These are phyloP conservation scores for Ornithorhynchus anatinus DNA, from an alignment of 2,113 vertebrate species.

Conservation along the genomic window DNA sequence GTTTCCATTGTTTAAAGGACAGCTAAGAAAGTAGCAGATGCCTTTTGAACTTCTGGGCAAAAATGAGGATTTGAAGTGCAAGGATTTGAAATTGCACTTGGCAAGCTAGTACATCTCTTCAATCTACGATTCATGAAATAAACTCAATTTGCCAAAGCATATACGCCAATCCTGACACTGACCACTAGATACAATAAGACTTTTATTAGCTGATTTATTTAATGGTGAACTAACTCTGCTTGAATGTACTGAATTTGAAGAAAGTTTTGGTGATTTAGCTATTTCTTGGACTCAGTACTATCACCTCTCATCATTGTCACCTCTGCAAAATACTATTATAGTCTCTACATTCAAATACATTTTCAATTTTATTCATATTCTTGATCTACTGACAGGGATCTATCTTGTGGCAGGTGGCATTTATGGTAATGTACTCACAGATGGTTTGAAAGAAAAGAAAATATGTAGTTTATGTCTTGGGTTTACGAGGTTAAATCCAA, in stretches of 20 bases:
- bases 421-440: constrained; percentile 54
- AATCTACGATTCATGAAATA: constrained; percentile 15
- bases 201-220: constrained; percentile 24
- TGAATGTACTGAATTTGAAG: constrained; percentile 36
- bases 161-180: too few relatives aligned
- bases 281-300: background rate
- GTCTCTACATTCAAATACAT: constrained; percentile 27
- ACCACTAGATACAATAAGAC: background rate
- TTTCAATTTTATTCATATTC: constrained; percentile 45
- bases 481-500: constrained; percentile 60
- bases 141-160: constrained; percentile 9
- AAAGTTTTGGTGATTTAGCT: constrained; percentile 31
- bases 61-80: constrained; percentile 9
- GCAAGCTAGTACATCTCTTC: constrained; percentile 5
- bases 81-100: constrained; percentile 16
- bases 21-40: constrained; percentile 15
- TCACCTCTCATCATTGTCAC: constrained; percentile 32
- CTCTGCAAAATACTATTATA: constrained; percentile 23
- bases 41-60: constrained; percentile 19
- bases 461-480: constrained; percentile 46
- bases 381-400: constrained; percentile 53
- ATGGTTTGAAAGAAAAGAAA: constrained; percentile 50
- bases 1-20: constrained; percentile 20
- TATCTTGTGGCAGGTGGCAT: constrained; percentile 51
- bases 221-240: constrained; percentile 8